Conservation (phyloP, 2,113 vertebrate species). For the Regulus satrapa region DNA sequence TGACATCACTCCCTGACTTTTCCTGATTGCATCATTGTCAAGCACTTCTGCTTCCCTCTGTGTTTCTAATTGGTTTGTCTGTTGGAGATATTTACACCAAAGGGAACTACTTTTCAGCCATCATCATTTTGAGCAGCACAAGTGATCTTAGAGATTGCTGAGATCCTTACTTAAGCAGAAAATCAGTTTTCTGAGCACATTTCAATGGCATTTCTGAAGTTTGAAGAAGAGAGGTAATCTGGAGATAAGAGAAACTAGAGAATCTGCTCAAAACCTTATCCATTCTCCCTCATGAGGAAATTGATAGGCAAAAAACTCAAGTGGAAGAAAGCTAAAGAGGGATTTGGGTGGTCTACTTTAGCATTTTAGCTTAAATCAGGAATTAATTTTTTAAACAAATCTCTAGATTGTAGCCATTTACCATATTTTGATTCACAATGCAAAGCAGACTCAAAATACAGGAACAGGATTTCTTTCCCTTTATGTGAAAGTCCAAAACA, state of each 20-base stretch:
- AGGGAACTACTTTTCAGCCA: background rate
- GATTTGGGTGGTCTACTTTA: background rate
- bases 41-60: background rate
- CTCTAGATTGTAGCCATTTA: background rate
- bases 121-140: background rate
- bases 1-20: background rate
- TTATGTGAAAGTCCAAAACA: background rate
- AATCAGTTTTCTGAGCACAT: background rate
- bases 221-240: background rate
- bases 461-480: background rate
- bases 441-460: background rate
- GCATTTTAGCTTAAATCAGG: background rate
- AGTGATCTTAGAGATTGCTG: background rate
- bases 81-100: background rate
- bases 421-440: background rate
- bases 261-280: background rate
- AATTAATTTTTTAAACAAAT: background rate
- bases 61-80: background rate
- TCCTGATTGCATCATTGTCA: background rate
- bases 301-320: background rate
- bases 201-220: background rate
- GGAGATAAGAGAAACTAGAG: background rate
- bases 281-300: background rate
- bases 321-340: background rate
- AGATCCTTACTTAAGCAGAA: background rate